phyloP scores from a whole-genome alignment of 37 sponge, comb jelly and placozoan species.

The Oscarella lobularis region DNA sequence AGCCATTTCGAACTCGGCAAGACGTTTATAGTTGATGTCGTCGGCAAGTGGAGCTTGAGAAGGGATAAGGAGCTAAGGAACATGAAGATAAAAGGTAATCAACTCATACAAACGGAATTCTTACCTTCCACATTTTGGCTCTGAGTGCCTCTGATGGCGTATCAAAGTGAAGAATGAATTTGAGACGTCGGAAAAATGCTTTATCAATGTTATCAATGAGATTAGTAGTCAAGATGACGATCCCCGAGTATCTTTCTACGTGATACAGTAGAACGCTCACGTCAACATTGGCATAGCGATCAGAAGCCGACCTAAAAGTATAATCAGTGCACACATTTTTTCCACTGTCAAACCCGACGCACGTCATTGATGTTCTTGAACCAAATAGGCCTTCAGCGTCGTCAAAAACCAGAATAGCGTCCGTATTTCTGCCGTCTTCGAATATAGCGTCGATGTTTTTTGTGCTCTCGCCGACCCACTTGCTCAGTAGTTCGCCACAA shows the following conservation, averaged over 20 bases:
- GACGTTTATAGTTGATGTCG: slow-evolving; percentile 43
- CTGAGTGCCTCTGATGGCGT: slow-evolving; percentile 25
- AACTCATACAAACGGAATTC: too few species aligned
- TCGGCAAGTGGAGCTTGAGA: slow-evolving; percentile 47
- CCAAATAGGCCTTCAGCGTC: slow-evolving; percentile 79
- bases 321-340: neutral
- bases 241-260: slow-evolving; percentile 70
- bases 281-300: slow-evolving; percentile 70
- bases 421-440: slow-evolving; percentile 48
- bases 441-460: slow-evolving; percentile 81
- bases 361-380: slow-evolving; percentile 47
- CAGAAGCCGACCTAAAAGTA: slow-evolving; percentile 37
- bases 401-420: slow-evolving; percentile 81
- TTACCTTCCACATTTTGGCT: slow-evolving; percentile 57
- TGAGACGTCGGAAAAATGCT: slow-evolving; percentile 63
- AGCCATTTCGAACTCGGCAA: slow-evolving; percentile 51
- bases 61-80: slow-evolving; percentile 45
- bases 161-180: slow-evolving; percentile 55
- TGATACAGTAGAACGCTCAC: slow-evolving; percentile 79
- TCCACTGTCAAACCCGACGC: neutral
- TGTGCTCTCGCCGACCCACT: slow-evolving; percentile 82
- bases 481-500: slow-evolving; percentile 76
- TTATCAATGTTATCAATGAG: slow-evolving; percentile 78
- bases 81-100: neutral
- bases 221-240: slow-evolving; percentile 74